phyloP scores from a whole-genome alignment of 2,888 invertebrate genomes.

The Chouioia cunea region DNA sequence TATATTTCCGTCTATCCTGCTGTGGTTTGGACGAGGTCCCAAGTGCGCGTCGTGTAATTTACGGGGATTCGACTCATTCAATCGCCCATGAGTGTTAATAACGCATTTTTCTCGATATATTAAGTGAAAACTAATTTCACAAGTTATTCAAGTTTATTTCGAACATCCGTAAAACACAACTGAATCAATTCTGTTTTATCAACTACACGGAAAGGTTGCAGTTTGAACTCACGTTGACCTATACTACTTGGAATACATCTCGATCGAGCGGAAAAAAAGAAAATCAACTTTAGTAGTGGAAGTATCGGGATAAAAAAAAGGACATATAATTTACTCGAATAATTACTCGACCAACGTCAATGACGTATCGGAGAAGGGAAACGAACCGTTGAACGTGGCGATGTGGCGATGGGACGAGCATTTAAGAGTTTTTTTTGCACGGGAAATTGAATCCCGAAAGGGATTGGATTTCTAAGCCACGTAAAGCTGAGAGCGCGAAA shows the following conservation, averaged over 20 bases:
- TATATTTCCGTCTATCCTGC: background rate
- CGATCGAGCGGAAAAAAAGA: too few relatives aligned
- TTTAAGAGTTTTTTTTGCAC: conserved; percentile 9
- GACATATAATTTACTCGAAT: too few relatives aligned
- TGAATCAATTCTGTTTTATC: conserved; percentile 8
- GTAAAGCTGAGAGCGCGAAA: conserved; percentile 17
- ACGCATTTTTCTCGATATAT: conserved; percentile 24
- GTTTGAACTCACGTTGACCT: too few relatives aligned
- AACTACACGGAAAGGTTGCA: too few relatives aligned
- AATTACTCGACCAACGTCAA: too few relatives aligned
- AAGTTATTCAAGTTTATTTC: background rate
- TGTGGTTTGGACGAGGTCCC: conserved; percentile 15
- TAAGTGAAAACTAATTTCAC: conserved; percentile 10
- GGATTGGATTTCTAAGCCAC: conserved; percentile 17
- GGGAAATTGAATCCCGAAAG: conserved; percentile 22
- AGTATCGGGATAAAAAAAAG: too few relatives aligned
- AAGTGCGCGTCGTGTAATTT: conserved; percentile 19
- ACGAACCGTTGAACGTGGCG: background rate
- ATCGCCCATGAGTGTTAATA: background rate
- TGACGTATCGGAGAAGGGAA: too few relatives aligned
- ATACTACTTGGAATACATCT: too few relatives aligned
- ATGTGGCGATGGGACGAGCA: background rate
- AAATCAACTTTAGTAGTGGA: too few relatives aligned
- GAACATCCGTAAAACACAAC: background rate
- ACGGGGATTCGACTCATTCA: background rate